A percentile compares a stretch with the other conserved stretches of the same genome.
Evolutionary conservation across 2,888 invertebrate genomes (phyloP).

Genomic region (Pyrocoelia pectoralis): DNA sequence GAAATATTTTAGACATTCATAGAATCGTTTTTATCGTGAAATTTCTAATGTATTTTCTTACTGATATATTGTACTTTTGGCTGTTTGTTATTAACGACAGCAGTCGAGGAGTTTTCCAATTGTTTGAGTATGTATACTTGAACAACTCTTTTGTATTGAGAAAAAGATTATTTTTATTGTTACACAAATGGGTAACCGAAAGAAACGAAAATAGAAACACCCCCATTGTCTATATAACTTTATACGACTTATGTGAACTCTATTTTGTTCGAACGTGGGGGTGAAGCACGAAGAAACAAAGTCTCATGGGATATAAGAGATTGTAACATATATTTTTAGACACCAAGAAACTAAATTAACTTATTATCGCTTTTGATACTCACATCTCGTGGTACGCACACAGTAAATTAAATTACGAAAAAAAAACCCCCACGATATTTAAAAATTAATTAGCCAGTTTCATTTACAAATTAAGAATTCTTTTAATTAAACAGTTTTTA

Average conservation of each 20-base stretch:
- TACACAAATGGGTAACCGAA: background rate
- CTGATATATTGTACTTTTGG: background rate
- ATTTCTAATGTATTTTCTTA: background rate
- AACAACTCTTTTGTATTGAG: background rate
- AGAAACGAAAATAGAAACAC: background rate
- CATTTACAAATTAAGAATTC: slow-evolving; percentile 11
- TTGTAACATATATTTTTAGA: background rate
- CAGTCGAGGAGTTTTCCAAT: too few relatives aligned
- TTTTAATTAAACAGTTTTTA: slow-evolving; percentile 11
- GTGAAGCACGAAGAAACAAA: background rate
- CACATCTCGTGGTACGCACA: too few relatives aligned
- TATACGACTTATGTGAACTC: slow-evolving; percentile 3
- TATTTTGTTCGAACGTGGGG: background rate
- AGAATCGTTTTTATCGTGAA: slow-evolving; percentile 10
- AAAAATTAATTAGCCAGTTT: background rate
- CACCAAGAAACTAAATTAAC: background rate
- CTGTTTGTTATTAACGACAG: background rate
- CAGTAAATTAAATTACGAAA: background rate
- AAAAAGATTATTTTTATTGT: slow-evolving; percentile 11
- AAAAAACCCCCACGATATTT: too few relatives aligned
- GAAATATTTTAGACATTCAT: slow-evolving; percentile 22
- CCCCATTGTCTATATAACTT: slow-evolving; percentile 4
- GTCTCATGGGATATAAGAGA: background rate
- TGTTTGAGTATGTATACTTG: too few relatives aligned
- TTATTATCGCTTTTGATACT: background rate